phyloP scores from a whole-genome alignment of 2,888 invertebrate species.

The Venusia cambrica region DNA sequence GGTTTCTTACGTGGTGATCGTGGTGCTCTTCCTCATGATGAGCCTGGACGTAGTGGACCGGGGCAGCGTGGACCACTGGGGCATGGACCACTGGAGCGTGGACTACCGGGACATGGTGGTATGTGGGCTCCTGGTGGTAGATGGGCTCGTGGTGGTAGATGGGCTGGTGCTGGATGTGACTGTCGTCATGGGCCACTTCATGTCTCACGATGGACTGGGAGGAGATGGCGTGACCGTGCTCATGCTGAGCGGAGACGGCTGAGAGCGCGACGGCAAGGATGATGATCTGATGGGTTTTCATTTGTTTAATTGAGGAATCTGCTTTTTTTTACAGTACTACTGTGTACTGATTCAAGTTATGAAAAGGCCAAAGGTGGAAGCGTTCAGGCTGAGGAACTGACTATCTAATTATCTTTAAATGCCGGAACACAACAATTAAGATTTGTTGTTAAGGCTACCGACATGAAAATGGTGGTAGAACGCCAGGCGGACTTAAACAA shows the following conservation, averaged over 20 bases:
- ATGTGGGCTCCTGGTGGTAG: conserved; percentile 23
- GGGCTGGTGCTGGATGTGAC: conserved; percentile 17
- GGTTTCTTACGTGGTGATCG: conserved; percentile 54
- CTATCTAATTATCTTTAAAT: no score
- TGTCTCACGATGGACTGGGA: conserved; percentile 41
- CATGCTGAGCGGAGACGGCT: conserved; percentile 42
- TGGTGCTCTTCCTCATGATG: conserved; percentile 42
- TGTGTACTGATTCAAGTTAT: no score
- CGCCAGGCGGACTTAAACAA: no score
- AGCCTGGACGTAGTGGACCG: conserved; percentile 25
- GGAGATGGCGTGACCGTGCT: conserved; percentile 37
- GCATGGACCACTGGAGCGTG: no score
- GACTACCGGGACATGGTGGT: conserved; percentile 29
- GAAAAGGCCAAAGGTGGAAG: no score
- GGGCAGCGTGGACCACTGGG: conserved; percentile 25
- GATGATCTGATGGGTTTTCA: conserved; percentile 36
- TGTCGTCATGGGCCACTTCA: conserved; percentile 33
- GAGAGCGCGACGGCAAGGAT: conserved; percentile 33
- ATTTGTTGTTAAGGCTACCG: no score
- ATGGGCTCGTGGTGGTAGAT: conserved; percentile 21
- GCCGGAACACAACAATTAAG: no score
- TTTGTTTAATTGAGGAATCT: no score
- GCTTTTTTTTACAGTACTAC: no score
- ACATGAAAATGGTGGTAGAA: no score
- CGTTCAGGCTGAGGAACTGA: no score